Percentiles rank a stretch among this genome's conserved stretches.
These are phyloP conservation scores for Anomalospiza imberbis DNA, from an alignment of 2,797 vertebrate species.

Conservation along the genomic window DNA sequence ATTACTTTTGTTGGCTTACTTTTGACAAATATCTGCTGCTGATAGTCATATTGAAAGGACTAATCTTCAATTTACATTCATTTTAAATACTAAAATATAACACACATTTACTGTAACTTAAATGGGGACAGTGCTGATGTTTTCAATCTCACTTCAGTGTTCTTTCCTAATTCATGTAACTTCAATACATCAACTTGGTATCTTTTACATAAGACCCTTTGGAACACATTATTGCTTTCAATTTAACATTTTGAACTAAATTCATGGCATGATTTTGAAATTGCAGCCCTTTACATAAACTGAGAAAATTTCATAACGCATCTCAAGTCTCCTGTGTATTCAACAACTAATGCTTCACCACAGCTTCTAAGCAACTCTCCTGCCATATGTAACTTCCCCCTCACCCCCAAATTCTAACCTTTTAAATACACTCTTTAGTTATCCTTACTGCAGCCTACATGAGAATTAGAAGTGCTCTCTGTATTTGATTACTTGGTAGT, in stretches of 20 bases:
- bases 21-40: neutral
- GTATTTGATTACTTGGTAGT: neutral
- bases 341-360: neutral
- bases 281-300: neutral
- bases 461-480: neutral
- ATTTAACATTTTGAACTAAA: conserved; percentile 20
- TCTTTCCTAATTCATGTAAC: neutral
- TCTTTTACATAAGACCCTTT: conserved; percentile 20
- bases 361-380: neutral
- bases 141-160: conserved; percentile 17
- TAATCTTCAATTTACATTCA: neutral
- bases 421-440: neutral
- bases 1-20: neutral
- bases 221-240: conserved; percentile 16
- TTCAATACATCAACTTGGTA: neutral
- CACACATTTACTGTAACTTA: neutral
- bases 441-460: neutral
- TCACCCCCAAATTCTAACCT: neutral
- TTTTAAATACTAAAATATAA: neutral
- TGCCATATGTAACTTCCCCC: neutral
- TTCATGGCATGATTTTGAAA: conserved; percentile 17
- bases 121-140: neutral
- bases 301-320: neutral
- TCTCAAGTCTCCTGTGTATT: neutral
- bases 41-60: neutral